A percentile compares a stretch with the other conserved stretches of the same genome.
Conservation (phyloP, 2,797 vertebrate genomes). For the Myripristis jacobus region DNA sequence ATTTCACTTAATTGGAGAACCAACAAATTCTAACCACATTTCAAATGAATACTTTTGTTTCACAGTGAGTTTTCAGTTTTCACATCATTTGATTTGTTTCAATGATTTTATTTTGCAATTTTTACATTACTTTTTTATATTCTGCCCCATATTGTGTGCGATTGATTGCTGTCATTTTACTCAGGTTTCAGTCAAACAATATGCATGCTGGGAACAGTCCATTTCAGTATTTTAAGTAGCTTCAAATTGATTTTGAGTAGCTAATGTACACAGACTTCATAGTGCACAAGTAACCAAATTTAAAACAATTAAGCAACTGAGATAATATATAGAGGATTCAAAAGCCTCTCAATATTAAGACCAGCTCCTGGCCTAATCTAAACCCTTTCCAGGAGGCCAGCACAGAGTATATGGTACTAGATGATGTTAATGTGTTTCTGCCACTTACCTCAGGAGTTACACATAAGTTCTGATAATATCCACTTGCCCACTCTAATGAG, state of each 20-base stretch:
- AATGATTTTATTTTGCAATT: too few species aligned
- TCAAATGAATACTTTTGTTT: too few species aligned
- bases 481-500: conserved; percentile 64
- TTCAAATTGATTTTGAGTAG: background rate
- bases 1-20: too few species aligned
- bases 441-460: conserved; percentile 57
- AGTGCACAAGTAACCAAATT: conserved; percentile 12
- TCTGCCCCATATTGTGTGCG: background rate
- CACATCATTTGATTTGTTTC: too few species aligned
- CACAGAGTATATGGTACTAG: conserved; percentile 42
- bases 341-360: conserved; percentile 34
- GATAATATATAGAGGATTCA: conserved; percentile 19
- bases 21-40: too few species aligned
- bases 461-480: conserved; percentile 56
- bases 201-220: background rate
- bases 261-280: background rate
- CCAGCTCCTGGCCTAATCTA: conserved; percentile 25
- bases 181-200: background rate
- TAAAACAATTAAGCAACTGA: conserved; percentile 5
- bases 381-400: conserved; percentile 55
- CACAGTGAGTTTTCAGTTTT: too few species aligned
- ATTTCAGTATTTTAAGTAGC: background rate
- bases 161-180: background rate
- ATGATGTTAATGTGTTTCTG: conserved; percentile 59
- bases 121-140: background rate